A percentile compares a stretch with the other conserved stretches of the same genome.
Evolutionary conservation across 2,113 vertebrate species (phyloP).

Genomic region (Ceratotherium simum): DNA sequence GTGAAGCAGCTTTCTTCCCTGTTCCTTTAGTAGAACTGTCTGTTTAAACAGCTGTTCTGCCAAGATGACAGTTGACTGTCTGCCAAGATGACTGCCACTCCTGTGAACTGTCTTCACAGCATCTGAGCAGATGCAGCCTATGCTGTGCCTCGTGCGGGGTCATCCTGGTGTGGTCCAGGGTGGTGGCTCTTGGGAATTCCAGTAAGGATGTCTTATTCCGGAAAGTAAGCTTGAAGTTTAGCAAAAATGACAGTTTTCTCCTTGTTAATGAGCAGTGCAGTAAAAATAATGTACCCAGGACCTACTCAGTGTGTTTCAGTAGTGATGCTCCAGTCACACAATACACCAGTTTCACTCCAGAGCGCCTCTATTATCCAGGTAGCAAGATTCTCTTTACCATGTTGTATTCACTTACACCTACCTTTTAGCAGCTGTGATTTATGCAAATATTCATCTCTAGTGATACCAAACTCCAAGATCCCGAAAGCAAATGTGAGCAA

Average conservation of each 20-base stretch:
- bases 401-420: constrained; percentile 29
- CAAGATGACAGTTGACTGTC: not conserved
- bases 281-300: not conserved
- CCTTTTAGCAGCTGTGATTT: constrained; percentile 41
- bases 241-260: not conserved
- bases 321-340: constrained; percentile 40
- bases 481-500: constrained; percentile 54
- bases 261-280: not conserved
- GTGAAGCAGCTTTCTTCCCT: not conserved
- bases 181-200: not conserved
- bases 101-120: no score
- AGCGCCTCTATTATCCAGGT: constrained; percentile 20
- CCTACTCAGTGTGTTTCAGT: not conserved
- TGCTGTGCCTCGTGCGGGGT: accelerated
- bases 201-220: not conserved
- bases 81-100: not conserved
- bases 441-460: constrained; percentile 65
- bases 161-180: not conserved
- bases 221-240: not conserved
- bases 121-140: accelerated
- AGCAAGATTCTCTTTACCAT: constrained; percentile 64
- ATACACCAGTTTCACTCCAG: not conserved
- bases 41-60: not conserved
- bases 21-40: not conserved
- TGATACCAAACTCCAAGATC: constrained; percentile 49